Base-by-base conservation (phyloP, 2,113 vertebrate genomes). In the Himantopus leucocephalus region DNA sequence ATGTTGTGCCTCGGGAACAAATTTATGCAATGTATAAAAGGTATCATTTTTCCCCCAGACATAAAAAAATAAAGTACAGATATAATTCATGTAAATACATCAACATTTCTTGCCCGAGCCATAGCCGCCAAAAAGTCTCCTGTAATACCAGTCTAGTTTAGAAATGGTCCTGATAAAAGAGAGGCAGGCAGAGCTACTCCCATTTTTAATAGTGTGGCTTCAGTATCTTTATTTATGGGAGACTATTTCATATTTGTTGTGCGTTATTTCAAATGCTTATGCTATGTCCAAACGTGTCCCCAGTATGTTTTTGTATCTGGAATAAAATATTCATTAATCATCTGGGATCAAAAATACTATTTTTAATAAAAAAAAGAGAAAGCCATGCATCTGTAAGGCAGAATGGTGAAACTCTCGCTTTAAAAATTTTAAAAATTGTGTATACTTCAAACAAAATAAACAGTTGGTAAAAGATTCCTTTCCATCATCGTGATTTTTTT, bases 261-360 rank as follows among this genome's bases (percentile, higher is more conserved):
- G 45, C 39, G 8, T 60, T 85, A 66, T 83, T 96, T 94, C 85
- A 93, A 39, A 22, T 1, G n/a, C 73, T 84, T 39, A 35, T 19
- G 2, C 76, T 37, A 6, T 0, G 17, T 39, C 58, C 78, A 32
- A 85, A 67, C 20, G 3, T 6, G 21, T 18, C 29, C 35, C 52
- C 16, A 18, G 3, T 39, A n/a, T 2, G 58, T 9, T 86, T 78
- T 78, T 43, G 16, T 63, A 34, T 56, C n/a, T 67, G 50, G 35
- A 90, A 89, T 77, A 74, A 96, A 88, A 96, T 63, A 63, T 22
- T 72, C 22, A 60, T 56, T 62, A 39, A 48, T 94, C 74, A 63
- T 14, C 58, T 23, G 39, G 41, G 32, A 89, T 60, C 19, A 67
- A 76, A 81, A 63, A n/a, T 8, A 9, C 9, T 45, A 5, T 17